Evolutionary conservation across 2,888 invertebrate genomes (phyloP).

Genomic region (Platynereis dumerilii): DNA sequence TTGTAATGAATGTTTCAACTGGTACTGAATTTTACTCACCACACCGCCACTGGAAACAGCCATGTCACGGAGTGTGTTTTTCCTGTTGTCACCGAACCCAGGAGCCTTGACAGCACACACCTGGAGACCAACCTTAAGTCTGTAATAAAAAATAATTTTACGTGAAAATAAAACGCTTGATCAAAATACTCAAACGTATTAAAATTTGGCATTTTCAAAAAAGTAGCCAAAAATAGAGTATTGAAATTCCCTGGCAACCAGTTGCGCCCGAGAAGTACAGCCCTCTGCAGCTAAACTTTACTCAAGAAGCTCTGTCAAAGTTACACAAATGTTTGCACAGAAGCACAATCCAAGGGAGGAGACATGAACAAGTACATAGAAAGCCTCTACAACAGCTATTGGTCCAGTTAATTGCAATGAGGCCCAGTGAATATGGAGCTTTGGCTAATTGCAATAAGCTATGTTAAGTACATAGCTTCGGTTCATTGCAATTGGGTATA

Average conservation of each 20-base stretch:
- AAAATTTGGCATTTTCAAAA: background rate
- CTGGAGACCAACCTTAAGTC: constrained; percentile 88
- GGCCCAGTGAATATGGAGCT: too few species aligned
- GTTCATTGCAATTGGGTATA: too few species aligned
- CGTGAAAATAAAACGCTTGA: background rate
- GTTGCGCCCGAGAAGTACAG: too few species aligned
- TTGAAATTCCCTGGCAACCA: background rate
- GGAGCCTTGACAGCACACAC: constrained; percentile 96
- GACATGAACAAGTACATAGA: too few species aligned
- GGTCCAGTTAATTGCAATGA: too few species aligned
- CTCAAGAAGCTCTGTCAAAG: too few species aligned
- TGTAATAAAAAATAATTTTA: constrained; percentile 37
- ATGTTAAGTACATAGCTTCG: too few species aligned
- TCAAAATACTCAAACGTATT: background rate
- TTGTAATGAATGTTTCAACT: background rate
- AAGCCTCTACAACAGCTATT: too few species aligned
- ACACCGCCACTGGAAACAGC: constrained; percentile 91
- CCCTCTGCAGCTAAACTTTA: too few species aligned
- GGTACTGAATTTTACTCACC: constrained; percentile 43
- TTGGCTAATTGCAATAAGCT: too few species aligned
- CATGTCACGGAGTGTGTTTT: constrained; percentile 90
- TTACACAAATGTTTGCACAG: too few species aligned
- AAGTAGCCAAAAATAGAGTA: background rate
- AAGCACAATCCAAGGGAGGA: too few species aligned
- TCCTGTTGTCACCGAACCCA: constrained; percentile 95